Percentiles rank a stretch among this genome's conserved stretches.
Conservation (phyloP, 2,888 invertebrate species). For the Melinaea marsaeus region DNA sequence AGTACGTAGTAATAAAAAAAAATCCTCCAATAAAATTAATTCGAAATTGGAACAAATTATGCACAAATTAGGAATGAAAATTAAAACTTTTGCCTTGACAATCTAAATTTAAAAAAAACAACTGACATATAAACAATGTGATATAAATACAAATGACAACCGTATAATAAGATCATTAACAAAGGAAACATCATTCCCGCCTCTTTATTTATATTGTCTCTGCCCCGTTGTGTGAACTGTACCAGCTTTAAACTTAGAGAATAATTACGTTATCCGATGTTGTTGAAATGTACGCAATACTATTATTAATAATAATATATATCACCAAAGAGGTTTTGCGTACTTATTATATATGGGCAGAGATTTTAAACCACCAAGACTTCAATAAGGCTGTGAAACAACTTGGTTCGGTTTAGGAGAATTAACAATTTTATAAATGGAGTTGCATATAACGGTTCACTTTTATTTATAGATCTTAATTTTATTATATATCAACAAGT, state of each 20-base stretch:
- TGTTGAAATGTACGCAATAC: constrained; percentile 20
- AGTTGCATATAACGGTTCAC: constrained; percentile 17
- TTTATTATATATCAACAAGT: not conserved
- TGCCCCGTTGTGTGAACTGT: constrained; percentile 41
- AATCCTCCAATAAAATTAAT: not conserved
- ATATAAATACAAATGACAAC: constrained; percentile 47
- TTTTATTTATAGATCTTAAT: not conserved
- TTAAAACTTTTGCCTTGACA: constrained; percentile 33
- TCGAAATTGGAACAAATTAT: not conserved
- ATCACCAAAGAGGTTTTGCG: constrained; percentile 28
- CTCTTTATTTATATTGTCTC: constrained; percentile 55
- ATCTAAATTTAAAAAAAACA: constrained; percentile 32
- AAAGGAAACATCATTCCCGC: constrained; percentile 51
- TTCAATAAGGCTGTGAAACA: constrained; percentile 73
- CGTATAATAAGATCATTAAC: constrained; percentile 40
- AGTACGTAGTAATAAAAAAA: not conserved
- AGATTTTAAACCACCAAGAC: constrained; percentile 64
- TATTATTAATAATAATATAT: constrained; percentile 12
- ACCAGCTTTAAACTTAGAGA: constrained; percentile 22
- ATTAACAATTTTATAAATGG: constrained; percentile 9
- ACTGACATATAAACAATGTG: constrained; percentile 41
- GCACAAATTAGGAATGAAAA: not conserved
- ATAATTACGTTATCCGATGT: constrained; percentile 8
- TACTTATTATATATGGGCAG: constrained; percentile 41
- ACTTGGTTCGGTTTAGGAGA: constrained; percentile 62